Conservation (phyloP, 2,113 vertebrate species). For the Cygnus atratus region DNA sequence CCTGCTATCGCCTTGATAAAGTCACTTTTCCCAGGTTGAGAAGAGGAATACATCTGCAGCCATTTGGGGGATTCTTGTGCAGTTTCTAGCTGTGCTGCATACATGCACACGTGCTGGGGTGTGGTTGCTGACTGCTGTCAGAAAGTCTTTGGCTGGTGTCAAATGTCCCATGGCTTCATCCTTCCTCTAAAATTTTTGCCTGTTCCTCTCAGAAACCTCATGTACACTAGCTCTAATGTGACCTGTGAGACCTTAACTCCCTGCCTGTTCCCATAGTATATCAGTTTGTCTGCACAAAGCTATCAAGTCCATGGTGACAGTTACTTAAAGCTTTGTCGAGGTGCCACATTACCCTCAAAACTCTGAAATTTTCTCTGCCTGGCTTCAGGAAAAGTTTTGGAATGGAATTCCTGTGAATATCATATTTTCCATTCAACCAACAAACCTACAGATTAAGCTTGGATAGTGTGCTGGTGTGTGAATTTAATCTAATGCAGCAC, state of each 20-base stretch:
- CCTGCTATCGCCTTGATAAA: not conserved
- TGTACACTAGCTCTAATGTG: not conserved
- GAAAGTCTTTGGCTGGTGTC: not conserved
- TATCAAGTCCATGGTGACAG: not conserved
- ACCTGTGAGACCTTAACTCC: not conserved
- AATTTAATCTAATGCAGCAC: not conserved
- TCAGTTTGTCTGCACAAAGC: not conserved
- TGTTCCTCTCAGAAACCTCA: not conserved
- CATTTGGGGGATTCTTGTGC: not conserved
- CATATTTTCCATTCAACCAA: not conserved
- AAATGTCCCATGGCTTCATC: not conserved
- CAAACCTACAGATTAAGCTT: not conserved
- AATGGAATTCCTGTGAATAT: not conserved
- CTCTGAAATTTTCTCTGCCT: not conserved
- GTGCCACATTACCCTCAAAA: not conserved
- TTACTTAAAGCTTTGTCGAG: not conserved
- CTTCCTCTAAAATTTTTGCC: not conserved
- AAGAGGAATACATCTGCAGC: not conserved
- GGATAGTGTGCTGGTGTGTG: not conserved
- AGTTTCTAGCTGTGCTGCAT: not conserved
- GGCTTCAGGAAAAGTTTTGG: not conserved
- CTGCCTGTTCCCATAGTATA: not conserved
- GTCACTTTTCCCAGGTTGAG: not conserved
- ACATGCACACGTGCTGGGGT: accelerated
- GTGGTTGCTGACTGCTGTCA: not conserved